Evolutionary conservation across 2,797 vertebrate species (phyloP).

Genomic region (Amniataba percoides): DNA sequence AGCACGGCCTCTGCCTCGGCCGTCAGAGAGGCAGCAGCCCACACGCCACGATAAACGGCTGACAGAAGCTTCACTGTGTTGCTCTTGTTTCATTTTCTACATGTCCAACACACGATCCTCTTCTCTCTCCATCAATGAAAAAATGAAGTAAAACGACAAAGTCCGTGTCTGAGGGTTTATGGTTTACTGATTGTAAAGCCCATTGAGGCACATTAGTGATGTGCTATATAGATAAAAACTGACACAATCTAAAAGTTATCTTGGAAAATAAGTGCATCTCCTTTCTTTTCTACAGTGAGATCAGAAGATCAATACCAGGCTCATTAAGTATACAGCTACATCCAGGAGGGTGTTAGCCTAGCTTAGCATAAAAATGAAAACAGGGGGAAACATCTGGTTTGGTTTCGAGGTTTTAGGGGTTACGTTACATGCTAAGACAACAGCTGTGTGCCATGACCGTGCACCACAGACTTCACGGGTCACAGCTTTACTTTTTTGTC

Average conservation of each 20-base stretch:
- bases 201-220: no score
- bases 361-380: not conserved
- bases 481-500: not conserved
- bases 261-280: not conserved
- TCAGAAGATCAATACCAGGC: not conserved
- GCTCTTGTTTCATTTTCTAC: constrained; percentile 15
- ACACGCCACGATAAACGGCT: constrained; percentile 55
- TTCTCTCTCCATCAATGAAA: not conserved
- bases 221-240: no score
- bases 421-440: not conserved
- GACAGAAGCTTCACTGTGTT: constrained; percentile 25
- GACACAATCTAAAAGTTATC: not conserved
- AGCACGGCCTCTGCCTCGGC: constrained; percentile 37
- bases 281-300: not conserved
- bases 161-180: no score
- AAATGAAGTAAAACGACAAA: not conserved
- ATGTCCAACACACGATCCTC: constrained; percentile 32
- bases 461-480: no score
- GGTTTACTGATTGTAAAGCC: no score
- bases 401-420: not conserved
- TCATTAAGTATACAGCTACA: not conserved
- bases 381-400: not conserved
- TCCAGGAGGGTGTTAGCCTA: not conserved
- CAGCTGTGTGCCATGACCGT: no score
- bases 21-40: constrained; percentile 54